These are phyloP conservation scores for Eira barbara DNA, from an alignment of 2,113 vertebrate species.

Conservation along the genomic window DNA sequence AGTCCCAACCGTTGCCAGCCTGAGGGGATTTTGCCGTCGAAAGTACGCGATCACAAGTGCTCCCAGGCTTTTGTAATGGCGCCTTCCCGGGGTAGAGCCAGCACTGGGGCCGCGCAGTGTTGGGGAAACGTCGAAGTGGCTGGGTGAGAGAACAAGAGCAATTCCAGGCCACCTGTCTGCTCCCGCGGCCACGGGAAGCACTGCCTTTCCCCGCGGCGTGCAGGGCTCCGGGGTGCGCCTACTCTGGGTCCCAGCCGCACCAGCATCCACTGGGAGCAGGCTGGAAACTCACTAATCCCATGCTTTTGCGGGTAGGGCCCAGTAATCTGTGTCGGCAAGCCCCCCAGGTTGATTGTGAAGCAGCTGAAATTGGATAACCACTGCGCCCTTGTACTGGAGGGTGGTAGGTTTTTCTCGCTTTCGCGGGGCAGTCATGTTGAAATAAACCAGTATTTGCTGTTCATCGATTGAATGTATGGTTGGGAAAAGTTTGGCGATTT, in stretches of 20 bases:
- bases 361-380: background rate
- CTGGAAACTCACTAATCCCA: background rate
- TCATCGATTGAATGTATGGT: background rate
- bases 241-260: background rate
- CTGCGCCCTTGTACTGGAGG: background rate
- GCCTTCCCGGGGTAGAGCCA: background rate
- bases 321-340: too few relatives aligned
- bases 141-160: background rate
- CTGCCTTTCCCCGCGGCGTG: background rate
- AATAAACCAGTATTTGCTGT: background rate
- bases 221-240: background rate
- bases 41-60: background rate
- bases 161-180: background rate
- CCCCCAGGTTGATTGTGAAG: background rate
- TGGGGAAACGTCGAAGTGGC: background rate
- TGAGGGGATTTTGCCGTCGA: background rate
- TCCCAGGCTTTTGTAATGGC: background rate
- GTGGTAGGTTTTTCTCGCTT: background rate
- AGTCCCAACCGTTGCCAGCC: background rate
- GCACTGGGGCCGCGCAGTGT: background rate
- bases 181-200: background rate
- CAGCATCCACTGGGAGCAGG: accelerated
- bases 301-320: background rate
- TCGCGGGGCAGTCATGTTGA: background rate
- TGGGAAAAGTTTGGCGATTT: background rate